Conservation (phyloP, 1,140 invertebrate genomes). For the Tribolium madens region DNA sequence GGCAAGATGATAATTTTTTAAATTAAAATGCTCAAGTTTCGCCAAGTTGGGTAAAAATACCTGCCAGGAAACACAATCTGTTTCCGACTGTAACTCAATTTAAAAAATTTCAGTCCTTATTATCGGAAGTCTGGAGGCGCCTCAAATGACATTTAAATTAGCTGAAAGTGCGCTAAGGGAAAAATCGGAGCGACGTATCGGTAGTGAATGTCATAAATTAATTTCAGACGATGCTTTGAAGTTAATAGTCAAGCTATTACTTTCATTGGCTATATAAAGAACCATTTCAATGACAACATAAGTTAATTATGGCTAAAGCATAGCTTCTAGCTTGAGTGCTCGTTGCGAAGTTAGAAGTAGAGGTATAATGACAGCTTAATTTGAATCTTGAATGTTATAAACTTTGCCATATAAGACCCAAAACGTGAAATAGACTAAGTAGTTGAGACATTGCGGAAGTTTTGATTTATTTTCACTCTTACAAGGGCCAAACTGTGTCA, state of each 20-base stretch:
- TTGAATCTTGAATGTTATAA: slow-evolving; percentile 25
- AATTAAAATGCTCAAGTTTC: slow-evolving; percentile 1
- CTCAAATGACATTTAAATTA: background rate
- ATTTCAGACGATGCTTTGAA: slow-evolving; percentile 15
- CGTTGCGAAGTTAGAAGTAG: slow-evolving; percentile 4
- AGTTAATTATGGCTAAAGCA: slow-evolving; percentile 24
- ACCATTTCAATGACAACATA: slow-evolving; percentile 23
- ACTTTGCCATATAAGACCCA: slow-evolving; percentile 13
- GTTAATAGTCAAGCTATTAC: slow-evolving; percentile 29
- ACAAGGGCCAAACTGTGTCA: background rate
- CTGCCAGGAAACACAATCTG: slow-evolving; percentile 7
- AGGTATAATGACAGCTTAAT: slow-evolving; percentile 37
- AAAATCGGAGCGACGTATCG: slow-evolving; percentile 7
- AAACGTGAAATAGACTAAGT: slow-evolving; percentile 37
- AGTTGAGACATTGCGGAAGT: slow-evolving; percentile 3
- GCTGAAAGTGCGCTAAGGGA: background rate
- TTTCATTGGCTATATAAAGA: slow-evolving; percentile 33
- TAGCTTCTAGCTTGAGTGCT: slow-evolving; percentile 6
- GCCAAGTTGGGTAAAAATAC: background rate
- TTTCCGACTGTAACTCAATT: slow-evolving; percentile 18
- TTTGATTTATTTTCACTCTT: slow-evolving; percentile 36
- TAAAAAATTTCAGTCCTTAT: background rate
- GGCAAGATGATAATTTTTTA: slow-evolving; percentile 18
- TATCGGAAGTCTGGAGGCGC: background rate
- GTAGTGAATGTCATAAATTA: slow-evolving; percentile 10